Base-by-base conservation (phyloP, 35 echinoderm and acorn worm genomes). In the Nesometra sesokonis region DNA sequence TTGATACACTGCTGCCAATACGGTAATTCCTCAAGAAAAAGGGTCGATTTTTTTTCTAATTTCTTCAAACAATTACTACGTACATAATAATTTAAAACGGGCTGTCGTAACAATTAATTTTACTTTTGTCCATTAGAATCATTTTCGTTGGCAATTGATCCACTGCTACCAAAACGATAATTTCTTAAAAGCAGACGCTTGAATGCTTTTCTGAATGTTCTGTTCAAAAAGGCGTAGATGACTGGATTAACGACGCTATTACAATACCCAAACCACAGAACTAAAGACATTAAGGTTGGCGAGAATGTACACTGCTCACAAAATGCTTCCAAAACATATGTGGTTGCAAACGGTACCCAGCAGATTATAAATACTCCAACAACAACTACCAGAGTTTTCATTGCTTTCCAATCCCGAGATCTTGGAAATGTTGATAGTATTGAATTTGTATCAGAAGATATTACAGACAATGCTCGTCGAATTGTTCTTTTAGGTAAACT, bases 221-320 rank as follows among this genome's bases (percentile, higher is more conserved):
- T 93, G 46, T 93, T 93, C 32, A 93, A 93, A 7, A 90, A 34
- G 0, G 91, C 85, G 35, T 93, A 93, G 15, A 93, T 93, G 5
- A 86, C 46, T 7, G 87, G 87, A 47, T 93, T 93, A 29, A 90
- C 39, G 11, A 80, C 87, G 30, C 87, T 89, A 76, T 93, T 93
- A 17, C 33, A 17, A 34, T 88, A 93, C 19, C 91, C 91, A 4
- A 93, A 29, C 91, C 88, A 93, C 11, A 85, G 34, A 37, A 93
- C 37, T 30, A 87, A 31, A 29, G 35, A 37, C 80, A 78, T 40
- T 19, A 82, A n/a, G 3, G 15, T 67, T 33, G 57, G 31, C 17
- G 89, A 77, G 29, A 88, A 29, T 21, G 78, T 36, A 39, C 79
- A 76, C 0, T 84, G 80, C 29, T 47, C 35, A 86, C 88, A 91